phyloP scores from a whole-genome alignment of 2,113 vertebrate genomes.

The Myotis brandtii region DNA sequence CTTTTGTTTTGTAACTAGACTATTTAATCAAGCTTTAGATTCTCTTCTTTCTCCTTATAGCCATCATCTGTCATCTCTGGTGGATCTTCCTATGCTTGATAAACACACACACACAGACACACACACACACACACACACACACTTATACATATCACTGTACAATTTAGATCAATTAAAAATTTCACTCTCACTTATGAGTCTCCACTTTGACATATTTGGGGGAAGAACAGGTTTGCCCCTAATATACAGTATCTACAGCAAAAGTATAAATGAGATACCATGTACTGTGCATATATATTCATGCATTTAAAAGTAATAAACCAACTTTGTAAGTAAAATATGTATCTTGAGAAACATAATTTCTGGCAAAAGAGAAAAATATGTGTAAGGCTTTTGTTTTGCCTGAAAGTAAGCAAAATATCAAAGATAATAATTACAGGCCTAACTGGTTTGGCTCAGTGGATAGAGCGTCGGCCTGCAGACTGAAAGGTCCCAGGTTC shows the following conservation, averaged over 20 bases:
- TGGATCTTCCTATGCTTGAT: not conserved
- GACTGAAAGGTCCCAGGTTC: too few relatives aligned
- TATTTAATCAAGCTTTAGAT: not conserved
- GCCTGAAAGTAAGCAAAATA: not conserved
- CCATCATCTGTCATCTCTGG: not conserved
- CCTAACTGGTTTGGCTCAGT: too few relatives aligned
- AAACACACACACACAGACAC: not conserved
- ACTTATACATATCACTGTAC: not conserved
- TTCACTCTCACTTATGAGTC: not conserved
- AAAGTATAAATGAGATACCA: not conserved
- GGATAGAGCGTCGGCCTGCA: too few relatives aligned
- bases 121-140: not conserved
- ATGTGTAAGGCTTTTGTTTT: not conserved
- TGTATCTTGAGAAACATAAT: not conserved
- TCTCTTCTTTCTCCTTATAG: not conserved
- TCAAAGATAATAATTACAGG: not conserved
- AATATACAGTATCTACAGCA: not conserved
- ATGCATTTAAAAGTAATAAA: not conserved
- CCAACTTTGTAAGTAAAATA: conserved; percentile 9
- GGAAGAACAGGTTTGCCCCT: not conserved
- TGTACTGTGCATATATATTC: not conserved
- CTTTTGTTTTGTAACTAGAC: not conserved
- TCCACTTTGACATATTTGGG: not conserved
- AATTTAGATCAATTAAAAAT: not conserved
- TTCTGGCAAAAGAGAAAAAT: not conserved